A percentile compares a stretch with the other conserved stretches of the same genome.
Evolutionary conservation across 2,888 invertebrate species (phyloP).

Genomic region (Marasmarcha lunaedactyla): DNA sequence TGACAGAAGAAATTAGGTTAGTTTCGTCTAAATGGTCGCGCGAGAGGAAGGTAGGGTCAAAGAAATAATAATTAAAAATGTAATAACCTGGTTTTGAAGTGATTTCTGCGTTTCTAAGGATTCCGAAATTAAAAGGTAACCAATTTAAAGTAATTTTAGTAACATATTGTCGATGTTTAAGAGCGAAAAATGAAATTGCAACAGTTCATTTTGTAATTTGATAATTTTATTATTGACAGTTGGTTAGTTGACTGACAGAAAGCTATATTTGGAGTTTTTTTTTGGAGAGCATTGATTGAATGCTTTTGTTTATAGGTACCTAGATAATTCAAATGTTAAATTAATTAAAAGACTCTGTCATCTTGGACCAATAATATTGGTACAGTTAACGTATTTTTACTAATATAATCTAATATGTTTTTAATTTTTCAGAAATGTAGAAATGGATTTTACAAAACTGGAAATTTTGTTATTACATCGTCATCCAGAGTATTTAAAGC

Average conservation of each 20-base stretch:
- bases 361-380: too few species aligned
- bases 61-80: slow-evolving; percentile 19
- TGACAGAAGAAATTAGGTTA: slow-evolving; percentile 55
- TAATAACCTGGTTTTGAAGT: slow-evolving; percentile 13
- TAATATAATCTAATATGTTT: not conserved
- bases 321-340: too few species aligned
- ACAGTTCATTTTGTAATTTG: too few species aligned
- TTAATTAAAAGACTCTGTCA: too few species aligned
- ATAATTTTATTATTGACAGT: too few species aligned
- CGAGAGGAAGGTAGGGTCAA: slow-evolving; percentile 16
- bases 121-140: not conserved
- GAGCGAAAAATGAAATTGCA: too few species aligned
- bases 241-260: too few species aligned
- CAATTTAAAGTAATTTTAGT: slow-evolving; percentile 6
- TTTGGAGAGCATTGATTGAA: too few species aligned
- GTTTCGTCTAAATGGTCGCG: slow-evolving; percentile 20
- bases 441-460: slow-evolving; percentile 37
- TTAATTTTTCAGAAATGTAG: slow-evolving; percentile 14
- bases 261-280: too few species aligned
- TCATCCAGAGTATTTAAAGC: slow-evolving; percentile 76
- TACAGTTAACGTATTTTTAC: too few species aligned
- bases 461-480: slow-evolving; percentile 78
- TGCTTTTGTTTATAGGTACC: too few species aligned
- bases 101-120: not conserved
- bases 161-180: too few species aligned